Conservation (phyloP, 2,797 vertebrate species). For the Pangasius larnaudii region DNA sequence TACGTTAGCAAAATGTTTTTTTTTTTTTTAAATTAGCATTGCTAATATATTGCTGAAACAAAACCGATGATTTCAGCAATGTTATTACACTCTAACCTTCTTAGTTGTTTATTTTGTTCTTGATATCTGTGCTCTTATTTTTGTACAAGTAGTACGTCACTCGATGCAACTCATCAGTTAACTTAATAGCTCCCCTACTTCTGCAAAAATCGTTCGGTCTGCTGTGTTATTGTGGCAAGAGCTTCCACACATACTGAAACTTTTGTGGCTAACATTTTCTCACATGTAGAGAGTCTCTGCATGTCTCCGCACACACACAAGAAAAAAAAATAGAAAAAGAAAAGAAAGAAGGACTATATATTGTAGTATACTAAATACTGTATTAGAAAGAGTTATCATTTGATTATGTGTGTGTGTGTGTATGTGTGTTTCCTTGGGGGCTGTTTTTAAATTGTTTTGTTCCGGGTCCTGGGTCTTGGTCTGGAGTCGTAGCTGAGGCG, state of each 20-base stretch:
- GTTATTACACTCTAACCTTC: not conserved
- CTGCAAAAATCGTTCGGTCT: not conserved
- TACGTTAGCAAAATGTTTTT: not conserved
- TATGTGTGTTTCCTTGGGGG: not conserved
- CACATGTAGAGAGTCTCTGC: not conserved
- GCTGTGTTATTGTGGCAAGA: not conserved
- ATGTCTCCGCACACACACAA: not conserved
- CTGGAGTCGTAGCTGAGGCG: not conserved
- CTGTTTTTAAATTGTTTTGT: not conserved
- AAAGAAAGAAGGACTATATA: too few species aligned
- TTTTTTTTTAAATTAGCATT: not conserved
- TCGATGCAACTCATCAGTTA: not conserved
- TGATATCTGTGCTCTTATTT: not conserved
- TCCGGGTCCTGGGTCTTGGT: not conserved
- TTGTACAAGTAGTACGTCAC: not conserved
- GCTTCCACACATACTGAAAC: not conserved
- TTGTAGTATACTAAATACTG: not conserved
- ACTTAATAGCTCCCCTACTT: not conserved
- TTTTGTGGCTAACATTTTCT: not conserved
- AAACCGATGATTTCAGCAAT: not conserved
- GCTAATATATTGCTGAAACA: not conserved
- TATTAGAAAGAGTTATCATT: not conserved
- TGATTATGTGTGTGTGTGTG: not conserved
- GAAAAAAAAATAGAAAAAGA: not conserved
- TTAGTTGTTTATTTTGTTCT: not conserved